These are phyloP conservation scores for Barbus barbus DNA, from an alignment of 2,113 vertebrate species.

Conservation along the genomic window DNA sequence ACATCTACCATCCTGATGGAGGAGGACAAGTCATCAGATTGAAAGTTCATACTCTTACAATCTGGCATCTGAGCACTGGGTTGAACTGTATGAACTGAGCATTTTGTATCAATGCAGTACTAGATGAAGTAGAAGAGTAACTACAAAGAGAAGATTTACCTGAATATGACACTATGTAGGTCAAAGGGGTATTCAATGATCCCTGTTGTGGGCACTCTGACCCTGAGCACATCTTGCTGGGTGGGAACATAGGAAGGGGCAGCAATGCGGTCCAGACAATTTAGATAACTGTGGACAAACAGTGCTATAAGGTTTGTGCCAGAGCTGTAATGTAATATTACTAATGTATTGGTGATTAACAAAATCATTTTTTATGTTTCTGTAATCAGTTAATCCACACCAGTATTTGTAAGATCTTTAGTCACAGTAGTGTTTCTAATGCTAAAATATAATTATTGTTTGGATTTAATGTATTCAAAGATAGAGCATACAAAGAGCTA, in stretches of 20 bases:
- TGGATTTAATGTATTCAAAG: too few species aligned
- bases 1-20: slow-evolving; percentile 85
- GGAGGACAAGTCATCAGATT: not conserved
- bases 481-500: too few species aligned
- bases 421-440: too few species aligned
- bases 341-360: too few species aligned
- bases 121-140: not conserved
- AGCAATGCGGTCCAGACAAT: slow-evolving; percentile 78
- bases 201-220: slow-evolving; percentile 81
- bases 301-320: too few species aligned
- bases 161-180: slow-evolving; percentile 84
- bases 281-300: slow-evolving; percentile 76
- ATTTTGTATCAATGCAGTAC: not conserved
- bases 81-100: not conserved
- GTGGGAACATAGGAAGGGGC: slow-evolving; percentile 75
- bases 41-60: not conserved
- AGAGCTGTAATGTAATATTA: too few species aligned
- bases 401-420: too few species aligned
- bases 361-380: too few species aligned
- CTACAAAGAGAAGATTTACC: slow-evolving; percentile 67
- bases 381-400: too few species aligned
- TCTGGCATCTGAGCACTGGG: not conserved
- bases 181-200: slow-evolving; percentile 85
- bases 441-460: too few species aligned
- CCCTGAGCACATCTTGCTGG: slow-evolving; percentile 84